Base-by-base conservation (phyloP, 2,888 invertebrate genomes). In the Tortricodes alternella region DNA sequence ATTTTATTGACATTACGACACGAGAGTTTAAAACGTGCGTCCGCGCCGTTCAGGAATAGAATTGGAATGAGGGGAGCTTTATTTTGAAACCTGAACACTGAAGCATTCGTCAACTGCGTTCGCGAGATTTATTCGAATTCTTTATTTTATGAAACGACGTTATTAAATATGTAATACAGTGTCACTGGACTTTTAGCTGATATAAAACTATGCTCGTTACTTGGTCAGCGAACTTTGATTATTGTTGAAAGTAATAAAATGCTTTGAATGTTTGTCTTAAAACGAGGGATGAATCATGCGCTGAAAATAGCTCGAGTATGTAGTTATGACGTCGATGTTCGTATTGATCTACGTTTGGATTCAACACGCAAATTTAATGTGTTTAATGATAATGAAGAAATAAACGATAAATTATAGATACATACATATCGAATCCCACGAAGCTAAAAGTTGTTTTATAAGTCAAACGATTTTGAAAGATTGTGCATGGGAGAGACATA, bases 1-100 rank as follows among this genome's bases (percentile, higher is more conserved):
- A 85, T 85, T 86, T 88, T 86, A 89, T 89, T 86, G 84, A 83
- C 81, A 83, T 89, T 89, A 86, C 86, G 85, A 89, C 87, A 88
- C 80, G 56, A 80, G 49, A 80, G 78, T 74, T 81, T 78, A 72
- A 76, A 80, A 75, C 75, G 76, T 69, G 76, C 71, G 70, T 66
- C 67, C 63, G 62, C 70, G 70, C 67, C 60, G 61, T 65, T 70
- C 81, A 77, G 74, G 77, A 88, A 87, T 89, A 88, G 86, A 81
- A 70, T 71, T 62, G 69, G 73, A 74, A 76, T 72, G 81, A 76
- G 85, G 83, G 83, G 80, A 77, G 78, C 74, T 81, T 80, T 87
- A 86, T 85, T 85, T 84, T 80, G 74, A 82, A 80, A 73, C 77
- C 66, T 71, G 70, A 75, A 73, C 69, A 63, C 50, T 55, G 62